Conservation (phyloP, 2,888 invertebrate species). For the Lepidocyrtoides sp. region DNA sequence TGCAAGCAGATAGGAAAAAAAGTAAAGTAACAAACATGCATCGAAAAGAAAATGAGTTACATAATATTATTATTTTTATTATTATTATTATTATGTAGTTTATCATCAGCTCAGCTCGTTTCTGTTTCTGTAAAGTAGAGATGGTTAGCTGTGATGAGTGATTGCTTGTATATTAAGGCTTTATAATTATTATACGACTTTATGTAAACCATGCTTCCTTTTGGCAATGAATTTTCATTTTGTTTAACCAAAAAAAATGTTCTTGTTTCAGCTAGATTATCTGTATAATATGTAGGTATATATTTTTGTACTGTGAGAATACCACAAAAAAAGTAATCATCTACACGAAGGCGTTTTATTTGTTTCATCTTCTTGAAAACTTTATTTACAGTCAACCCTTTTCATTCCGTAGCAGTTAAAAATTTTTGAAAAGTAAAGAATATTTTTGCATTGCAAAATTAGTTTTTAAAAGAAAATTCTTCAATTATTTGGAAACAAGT, state of each 20-base stretch:
- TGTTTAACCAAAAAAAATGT: not conserved
- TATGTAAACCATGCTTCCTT: not conserved
- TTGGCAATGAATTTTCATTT: not conserved
- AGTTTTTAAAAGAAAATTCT: not conserved
- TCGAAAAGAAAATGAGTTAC: not conserved
- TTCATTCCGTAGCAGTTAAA: not conserved
- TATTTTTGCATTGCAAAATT: not conserved
- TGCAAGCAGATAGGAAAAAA: slow-evolving; percentile 38
- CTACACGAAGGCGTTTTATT: not conserved
- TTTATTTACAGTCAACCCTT: not conserved
- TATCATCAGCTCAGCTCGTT: slow-evolving; percentile 64
- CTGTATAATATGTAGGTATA: no score
- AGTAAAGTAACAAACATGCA: not conserved
- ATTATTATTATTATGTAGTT: slow-evolving; percentile 38
- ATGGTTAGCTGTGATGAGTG: slow-evolving; percentile 64
- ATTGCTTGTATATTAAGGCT: slow-evolving; percentile 32
- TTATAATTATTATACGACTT: not conserved
- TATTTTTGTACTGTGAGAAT: not conserved
- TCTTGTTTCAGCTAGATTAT: not conserved
- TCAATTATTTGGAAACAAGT: slow-evolving; percentile 26
- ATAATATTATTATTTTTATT: not conserved
- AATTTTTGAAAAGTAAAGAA: not conserved
- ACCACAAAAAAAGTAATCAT: not conserved
- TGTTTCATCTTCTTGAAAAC: not conserved
- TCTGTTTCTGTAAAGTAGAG: not conserved